Base-by-base conservation (phyloP, 2,888 invertebrate species). In the Drosophila fungiperda region DNA sequence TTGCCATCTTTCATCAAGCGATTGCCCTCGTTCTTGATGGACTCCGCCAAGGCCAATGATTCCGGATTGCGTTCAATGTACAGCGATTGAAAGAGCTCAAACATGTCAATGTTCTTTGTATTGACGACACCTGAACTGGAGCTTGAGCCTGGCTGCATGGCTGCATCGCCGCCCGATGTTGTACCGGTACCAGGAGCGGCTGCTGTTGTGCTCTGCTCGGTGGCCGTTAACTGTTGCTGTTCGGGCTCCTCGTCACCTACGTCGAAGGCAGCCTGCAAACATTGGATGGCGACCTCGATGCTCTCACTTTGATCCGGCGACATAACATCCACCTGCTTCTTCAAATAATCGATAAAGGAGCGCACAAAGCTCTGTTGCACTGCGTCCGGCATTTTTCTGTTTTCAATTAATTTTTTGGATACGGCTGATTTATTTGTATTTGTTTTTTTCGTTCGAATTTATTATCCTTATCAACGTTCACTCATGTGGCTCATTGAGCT, bases 271-370 rank as follows among this genome's bases (percentile, higher is more conserved):
- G 97, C 96, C 93, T 99, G 98, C 82, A 99, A 94, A 93, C 99
- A 99, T 93, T 99, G 99, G 80, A 97, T 96, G 45, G 98, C 98
- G 68, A 99, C 99, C 94, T 98, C 98, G 59, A 98, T 84, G 74
- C 93, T 93, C 79, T 93, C 93, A 29, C 91, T 87, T 33, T 91
- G 92, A 82, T 93, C 93, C 26, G 92, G 79, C 8, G 91, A 82
- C 66, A 93, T 90, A 4, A 84, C 81, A 52, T 90, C 90, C 38
- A 92, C 87, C 69, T 93, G 93, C 64, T 90, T 88, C 78, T 92
- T 92, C 29, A 93, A 65, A 72, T 92, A 93, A 35, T 87, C 88
- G 32, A 93, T 88, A 74, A 93, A 93, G 48, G 92, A 89, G 53
- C 90, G 90, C 6, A 93, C 92, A 74, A 93, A 93, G 49, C 87